Base-by-base conservation (phyloP, 2,888 invertebrate species). In the Heliconius cydno region DNA sequence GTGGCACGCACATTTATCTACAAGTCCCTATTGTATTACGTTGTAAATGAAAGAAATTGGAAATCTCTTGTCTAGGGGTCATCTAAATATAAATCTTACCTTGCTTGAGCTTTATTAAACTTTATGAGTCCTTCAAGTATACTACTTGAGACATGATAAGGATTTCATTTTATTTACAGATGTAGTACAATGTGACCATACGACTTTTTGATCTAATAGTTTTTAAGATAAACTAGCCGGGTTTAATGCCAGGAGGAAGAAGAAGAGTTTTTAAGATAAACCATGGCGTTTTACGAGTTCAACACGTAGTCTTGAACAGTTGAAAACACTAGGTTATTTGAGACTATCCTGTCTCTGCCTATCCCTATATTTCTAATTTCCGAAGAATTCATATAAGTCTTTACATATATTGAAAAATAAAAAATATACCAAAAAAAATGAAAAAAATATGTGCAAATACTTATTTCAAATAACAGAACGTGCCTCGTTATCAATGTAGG, bases 1-100 rank as follows among this genome's bases (percentile, higher is more conserved):
- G 89, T 88, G 92, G 92, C 90, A 90, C 87, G 89, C 90, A 92
- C 93, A 94, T 94, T 93, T 92, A 79, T 79, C 74, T 74, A 73
- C 46, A 75, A 66, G 66, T 79, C 67, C 68, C 74, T 79, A 79
- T 79, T 79, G 78, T 79, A 63, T 70, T 79, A 79, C 60, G 41
- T 60, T 79, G 78, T 79, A 74, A 79, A 78, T 65, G 78, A 67
- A 79, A 75, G 67, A 78, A 79, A 75, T 79, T 75, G 60, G 60
- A 28, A 67, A 68, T 60, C 78, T 73, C 66, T 76, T 52, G 76
- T 76, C 66, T 80, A 72, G 71, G 74, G 79, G 74, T 52, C 76
- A 28, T 46, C 68, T 67, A 46, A 67, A 66, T 41, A 79, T 81
- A 79, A 77, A 77, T 75, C 66, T 77, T 77, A 57, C 74, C 70